These are phyloP conservation scores for Rapana venosa DNA, from an alignment of 2,888 invertebrate genomes.

Conservation along the genomic window DNA sequence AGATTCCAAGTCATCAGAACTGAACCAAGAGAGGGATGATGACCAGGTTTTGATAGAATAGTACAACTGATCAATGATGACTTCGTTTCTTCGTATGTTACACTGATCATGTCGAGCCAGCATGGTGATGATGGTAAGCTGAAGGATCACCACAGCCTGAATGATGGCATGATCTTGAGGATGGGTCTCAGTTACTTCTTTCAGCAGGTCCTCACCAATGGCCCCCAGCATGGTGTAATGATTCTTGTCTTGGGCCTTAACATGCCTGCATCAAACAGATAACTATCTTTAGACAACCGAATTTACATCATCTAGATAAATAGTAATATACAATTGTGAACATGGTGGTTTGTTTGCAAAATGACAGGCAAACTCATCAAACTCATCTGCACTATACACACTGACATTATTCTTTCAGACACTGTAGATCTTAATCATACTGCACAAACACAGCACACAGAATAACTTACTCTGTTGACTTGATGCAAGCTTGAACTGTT, in stretches of 20 bases:
- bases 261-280: background rate
- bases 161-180: background rate
- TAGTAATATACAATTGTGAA: no score
- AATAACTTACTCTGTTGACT: background rate
- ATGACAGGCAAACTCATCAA: background rate
- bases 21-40: background rate
- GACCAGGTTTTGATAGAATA: background rate
- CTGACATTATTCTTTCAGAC: background rate
- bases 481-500: background rate
- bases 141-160: constrained; percentile 4
- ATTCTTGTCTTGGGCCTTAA: background rate
- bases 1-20: background rate
- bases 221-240: background rate
- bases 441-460: background rate
- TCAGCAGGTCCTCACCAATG: constrained; percentile 17
- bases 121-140: constrained; percentile 12
- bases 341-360: no score
- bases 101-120: background rate
- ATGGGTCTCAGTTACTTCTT: constrained; percentile 16
- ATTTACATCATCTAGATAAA: no score
- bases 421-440: background rate
- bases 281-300: background rate
- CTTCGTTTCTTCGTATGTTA: background rate
- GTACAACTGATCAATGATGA: background rate
- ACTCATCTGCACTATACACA: constrained; percentile 7